These are phyloP conservation scores for Samia ricini DNA, from an alignment of 1,140 invertebrate genomes.

Conservation along the genomic window DNA sequence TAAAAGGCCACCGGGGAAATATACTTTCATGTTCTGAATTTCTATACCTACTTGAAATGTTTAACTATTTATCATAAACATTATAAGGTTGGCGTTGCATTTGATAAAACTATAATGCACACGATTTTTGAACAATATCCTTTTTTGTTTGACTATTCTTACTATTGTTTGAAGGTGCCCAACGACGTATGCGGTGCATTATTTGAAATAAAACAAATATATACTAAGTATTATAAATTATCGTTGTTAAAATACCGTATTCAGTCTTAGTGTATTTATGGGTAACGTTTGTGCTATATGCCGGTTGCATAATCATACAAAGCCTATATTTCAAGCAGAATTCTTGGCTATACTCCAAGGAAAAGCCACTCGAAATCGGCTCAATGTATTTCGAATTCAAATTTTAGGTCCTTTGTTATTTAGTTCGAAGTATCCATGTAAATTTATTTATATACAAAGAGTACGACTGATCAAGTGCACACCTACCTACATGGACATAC, in stretches of 20 bases:
- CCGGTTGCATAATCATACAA: slow-evolving; percentile 6
- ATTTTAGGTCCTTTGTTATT: slow-evolving; percentile 5
- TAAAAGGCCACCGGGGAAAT: slow-evolving; percentile 66
- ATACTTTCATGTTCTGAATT: slow-evolving; percentile 56
- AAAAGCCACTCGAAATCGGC: slow-evolving; percentile 12
- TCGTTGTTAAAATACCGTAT: background rate
- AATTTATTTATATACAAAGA: background rate
- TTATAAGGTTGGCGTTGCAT: background rate
- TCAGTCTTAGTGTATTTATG: background rate
- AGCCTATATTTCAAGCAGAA: slow-evolving; percentile 7
- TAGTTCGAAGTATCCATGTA: background rate
- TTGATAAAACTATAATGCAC: background rate
- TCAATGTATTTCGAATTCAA: slow-evolving; percentile 9
- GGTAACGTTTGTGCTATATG: slow-evolving; percentile 3
- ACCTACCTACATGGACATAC: background rate
- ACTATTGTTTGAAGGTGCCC: too few species aligned
- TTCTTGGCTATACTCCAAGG: slow-evolving; percentile 12
- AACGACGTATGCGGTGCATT: too few species aligned
- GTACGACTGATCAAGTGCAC: background rate
- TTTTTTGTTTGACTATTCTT: too few species aligned
- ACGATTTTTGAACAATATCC: too few species aligned
- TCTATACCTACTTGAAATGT: slow-evolving; percentile 49
- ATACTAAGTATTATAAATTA: too few species aligned
- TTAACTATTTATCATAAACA: slow-evolving; percentile 2
- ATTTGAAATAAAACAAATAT: too few species aligned